These are phyloP conservation scores for Ips typographus DNA, from an alignment of 1,140 invertebrate genomes.

Conservation along the genomic window DNA sequence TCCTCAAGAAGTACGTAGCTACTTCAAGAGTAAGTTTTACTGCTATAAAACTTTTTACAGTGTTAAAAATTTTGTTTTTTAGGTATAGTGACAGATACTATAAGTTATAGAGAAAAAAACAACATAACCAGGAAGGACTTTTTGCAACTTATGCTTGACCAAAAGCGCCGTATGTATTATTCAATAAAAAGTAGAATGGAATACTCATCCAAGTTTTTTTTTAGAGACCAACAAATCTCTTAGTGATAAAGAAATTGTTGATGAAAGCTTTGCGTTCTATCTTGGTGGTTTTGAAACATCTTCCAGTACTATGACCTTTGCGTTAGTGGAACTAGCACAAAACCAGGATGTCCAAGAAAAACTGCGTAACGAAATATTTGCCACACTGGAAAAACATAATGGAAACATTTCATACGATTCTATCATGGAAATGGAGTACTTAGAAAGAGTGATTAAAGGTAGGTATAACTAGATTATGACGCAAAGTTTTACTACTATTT, in stretches of 20 bases:
- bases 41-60: background rate
- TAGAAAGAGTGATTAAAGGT: constrained; percentile 53
- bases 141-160: constrained; percentile 54
- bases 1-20: constrained; percentile 35
- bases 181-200: background rate
- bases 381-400: constrained; percentile 48
- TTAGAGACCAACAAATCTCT: constrained; percentile 6
- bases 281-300: constrained; percentile 65
- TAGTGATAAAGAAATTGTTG: constrained; percentile 47
- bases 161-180: constrained; percentile 14
- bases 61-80: constrained; percentile 44
- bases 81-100: constrained; percentile 51
- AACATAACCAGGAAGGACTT: constrained; percentile 56
- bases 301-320: constrained; percentile 57
- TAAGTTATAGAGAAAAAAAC: constrained; percentile 53
- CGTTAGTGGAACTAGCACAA: constrained; percentile 57
- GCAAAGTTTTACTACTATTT: background rate
- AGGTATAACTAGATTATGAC: constrained; percentile 15
- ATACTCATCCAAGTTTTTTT: background rate
- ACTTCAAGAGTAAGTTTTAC: constrained; percentile 6
- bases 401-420: constrained; percentile 57
- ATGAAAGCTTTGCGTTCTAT: constrained; percentile 58
- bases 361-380: constrained; percentile 56
- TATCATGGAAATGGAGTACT: constrained; percentile 51
- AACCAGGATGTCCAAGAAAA: constrained; percentile 59